phyloP scores from a whole-genome alignment of 2,797 vertebrate genomes.

The Trichosurus vulpecula region DNA sequence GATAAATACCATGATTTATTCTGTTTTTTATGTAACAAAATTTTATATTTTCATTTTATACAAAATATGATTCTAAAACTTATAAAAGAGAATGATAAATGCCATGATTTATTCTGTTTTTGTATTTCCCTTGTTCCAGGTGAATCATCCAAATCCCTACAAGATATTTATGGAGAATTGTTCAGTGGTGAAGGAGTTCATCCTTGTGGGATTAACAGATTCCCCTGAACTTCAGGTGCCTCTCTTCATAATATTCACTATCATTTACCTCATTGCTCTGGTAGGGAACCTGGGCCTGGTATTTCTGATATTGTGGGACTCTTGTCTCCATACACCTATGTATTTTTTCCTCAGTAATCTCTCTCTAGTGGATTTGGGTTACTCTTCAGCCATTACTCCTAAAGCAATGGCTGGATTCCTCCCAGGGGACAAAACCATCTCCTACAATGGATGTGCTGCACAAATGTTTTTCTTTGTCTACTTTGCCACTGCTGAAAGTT shows the following conservation, averaged over 20 bases:
- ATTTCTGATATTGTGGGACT: not conserved
- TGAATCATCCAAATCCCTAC: not conserved
- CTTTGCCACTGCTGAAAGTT: not conserved
- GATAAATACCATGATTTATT: not conserved
- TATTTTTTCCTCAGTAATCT: not conserved
- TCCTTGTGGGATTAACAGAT: constrained; percentile 20
- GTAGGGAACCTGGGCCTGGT: constrained; percentile 28
- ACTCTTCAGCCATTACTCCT: not conserved
- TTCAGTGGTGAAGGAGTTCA: constrained; percentile 14
- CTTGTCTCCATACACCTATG: not conserved
- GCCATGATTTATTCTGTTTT: not conserved
- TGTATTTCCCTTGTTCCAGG: not conserved
- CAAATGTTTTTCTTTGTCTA: not conserved
- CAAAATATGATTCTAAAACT: not conserved
- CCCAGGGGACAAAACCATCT: not conserved
- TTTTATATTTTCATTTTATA: not conserved
- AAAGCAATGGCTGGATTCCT: not conserved
- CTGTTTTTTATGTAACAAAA: not conserved
- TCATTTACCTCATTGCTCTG: not conserved
- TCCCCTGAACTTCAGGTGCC: not conserved
- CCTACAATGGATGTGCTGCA: not conserved
- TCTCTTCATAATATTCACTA: constrained; percentile 19
- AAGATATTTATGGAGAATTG: constrained; percentile 19
- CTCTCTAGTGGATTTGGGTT: not conserved
- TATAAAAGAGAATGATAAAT: not conserved